These are phyloP conservation scores for Colinus virginianus DNA, from an alignment of 2,113 vertebrate species.

Conservation along the genomic window DNA sequence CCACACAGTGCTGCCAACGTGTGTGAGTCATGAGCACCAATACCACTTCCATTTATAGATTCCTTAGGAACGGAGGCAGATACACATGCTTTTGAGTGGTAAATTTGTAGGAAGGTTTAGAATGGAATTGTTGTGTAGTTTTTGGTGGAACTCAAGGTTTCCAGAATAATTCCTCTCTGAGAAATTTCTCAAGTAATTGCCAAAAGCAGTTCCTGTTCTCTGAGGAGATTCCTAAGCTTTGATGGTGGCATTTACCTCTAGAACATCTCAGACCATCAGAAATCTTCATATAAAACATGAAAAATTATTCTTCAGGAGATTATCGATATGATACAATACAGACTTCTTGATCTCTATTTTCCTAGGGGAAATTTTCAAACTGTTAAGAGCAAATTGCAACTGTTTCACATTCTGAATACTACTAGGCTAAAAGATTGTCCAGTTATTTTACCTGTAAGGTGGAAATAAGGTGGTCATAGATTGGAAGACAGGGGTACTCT, in stretches of 20 bases:
- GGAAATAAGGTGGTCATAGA: not conserved
- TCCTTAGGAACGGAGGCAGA: conserved; percentile 35
- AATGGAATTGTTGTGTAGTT: not conserved
- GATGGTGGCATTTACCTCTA: not conserved
- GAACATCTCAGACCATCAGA: not conserved
- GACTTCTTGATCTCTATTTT: not conserved
- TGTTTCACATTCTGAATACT: not conserved
- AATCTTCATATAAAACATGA: not conserved
- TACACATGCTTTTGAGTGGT: not conserved
- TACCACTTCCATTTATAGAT: conserved; percentile 59
- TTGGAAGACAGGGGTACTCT: not conserved
- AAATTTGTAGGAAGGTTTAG: not conserved
- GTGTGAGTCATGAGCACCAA: conserved; percentile 47
- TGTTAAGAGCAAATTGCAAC: not conserved
- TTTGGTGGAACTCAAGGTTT: not conserved
- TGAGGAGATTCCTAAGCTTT: not conserved
- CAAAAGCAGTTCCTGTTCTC: not conserved
- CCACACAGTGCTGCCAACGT: conserved; percentile 60
- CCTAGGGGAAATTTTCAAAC: not conserved
- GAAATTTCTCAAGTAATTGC: not conserved
- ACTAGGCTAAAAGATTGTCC: not conserved
- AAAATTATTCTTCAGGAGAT: not conserved
- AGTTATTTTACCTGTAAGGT: not conserved
- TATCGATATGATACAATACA: not conserved
- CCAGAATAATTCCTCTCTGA: not conserved